A percentile compares a stretch with the other conserved stretches of the same genome.
phyloP scores from a whole-genome alignment of 2,113 vertebrate genomes.

The Deroptyus accipitrinus region DNA sequence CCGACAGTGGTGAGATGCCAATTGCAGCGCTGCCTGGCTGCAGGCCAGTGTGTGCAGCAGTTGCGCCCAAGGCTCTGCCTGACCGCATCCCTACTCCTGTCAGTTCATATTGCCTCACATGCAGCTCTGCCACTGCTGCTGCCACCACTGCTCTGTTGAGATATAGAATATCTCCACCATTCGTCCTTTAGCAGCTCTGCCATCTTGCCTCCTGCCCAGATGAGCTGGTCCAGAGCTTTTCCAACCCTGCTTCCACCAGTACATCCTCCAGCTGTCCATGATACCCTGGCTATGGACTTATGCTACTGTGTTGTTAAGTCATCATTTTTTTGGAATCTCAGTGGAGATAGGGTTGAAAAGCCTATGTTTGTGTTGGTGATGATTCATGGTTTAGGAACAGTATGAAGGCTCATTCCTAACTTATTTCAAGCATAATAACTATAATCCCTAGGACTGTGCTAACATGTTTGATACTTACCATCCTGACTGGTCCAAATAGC shows the following conservation, averaged over 20 bases:
- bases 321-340: background rate
- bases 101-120: background rate
- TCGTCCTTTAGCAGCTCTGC: background rate
- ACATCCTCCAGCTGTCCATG: background rate
- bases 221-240: background rate
- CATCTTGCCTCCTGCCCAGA: background rate
- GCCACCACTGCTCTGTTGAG: rapidly evolving
- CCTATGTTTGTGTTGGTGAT: background rate
- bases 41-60: background rate
- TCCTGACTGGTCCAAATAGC: background rate
- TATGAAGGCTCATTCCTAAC: background rate
- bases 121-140: background rate
- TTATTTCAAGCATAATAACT: background rate
- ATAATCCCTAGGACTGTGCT: background rate
- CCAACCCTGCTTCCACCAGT: background rate
- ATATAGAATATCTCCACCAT: background rate
- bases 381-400: background rate
- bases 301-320: background rate
- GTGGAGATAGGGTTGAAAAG: background rate
- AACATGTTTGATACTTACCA: background rate
- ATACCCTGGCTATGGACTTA: background rate
- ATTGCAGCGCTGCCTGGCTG: background rate
- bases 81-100: background rate
- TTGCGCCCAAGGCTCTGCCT: background rate
- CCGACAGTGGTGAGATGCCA: background rate